Evolutionary conservation across 2,888 invertebrate genomes (phyloP), one percentile per base, ranked within the genome.

Genomic region (Scaptomyza cyrtandrae): DNA sequence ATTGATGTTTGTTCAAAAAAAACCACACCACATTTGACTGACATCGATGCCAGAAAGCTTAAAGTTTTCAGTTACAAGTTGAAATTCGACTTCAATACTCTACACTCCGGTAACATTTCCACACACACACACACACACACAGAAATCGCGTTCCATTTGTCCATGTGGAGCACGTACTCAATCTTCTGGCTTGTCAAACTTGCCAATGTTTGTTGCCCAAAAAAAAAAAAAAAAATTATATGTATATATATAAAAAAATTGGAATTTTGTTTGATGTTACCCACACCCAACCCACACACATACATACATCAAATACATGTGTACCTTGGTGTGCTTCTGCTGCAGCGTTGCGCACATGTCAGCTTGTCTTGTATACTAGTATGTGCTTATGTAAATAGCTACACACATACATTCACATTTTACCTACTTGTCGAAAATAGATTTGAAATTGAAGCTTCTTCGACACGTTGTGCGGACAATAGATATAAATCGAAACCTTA

Each of bases 91-190:
- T 64, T 19, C 44, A 14, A 54, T 44, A n/a, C 39, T 35, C 27
- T 10, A 9, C 44, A 29, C 16, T 4, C 9, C 3, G 3, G 14
- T 16, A 24, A 14, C 31, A 13, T 58, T 39, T 52, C 27, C 24
- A 24, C 24, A 24, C 24, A 24, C 24, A 24, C 24, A 24, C 24
- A 24, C 24, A 24, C 24, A 24, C 5, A 50, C 35, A 50, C 27
- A 50, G 58, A 72, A 67, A 55, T 68, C 63, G 75, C 67, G 75
- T 73, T 80, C 71, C 84, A 88, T 85, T 86, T 86, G 88, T 83
- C 84, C 86, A 88, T 75, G 72, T 86, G 85, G 71, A 72, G 81
- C 85, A 85, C 85, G 85, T 85, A 88, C 86, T 85, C 88, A 88
- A 85, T 85, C 88, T 85, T 85, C 85, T 74, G 87, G 72, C 76